Evolutionary conservation across 1,140 invertebrate genomes (phyloP), one percentile per base, ranked within the genome.

Genomic region (Bradynema listronoti): DNA sequence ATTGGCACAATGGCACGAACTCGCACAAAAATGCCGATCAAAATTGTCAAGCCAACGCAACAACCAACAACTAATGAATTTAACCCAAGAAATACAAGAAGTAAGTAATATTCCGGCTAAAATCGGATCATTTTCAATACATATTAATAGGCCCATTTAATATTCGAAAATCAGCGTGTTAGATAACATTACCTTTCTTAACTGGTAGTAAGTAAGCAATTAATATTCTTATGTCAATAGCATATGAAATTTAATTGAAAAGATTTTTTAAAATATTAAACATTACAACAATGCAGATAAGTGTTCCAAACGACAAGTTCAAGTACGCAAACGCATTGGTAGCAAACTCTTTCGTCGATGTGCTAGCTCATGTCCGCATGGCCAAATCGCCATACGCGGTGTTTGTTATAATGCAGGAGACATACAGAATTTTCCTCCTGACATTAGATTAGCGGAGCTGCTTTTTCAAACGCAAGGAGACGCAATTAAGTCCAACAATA

Each of bases 301-400:
- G 16, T 75, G 72, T 34, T 70, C 72, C 7, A 63, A 45, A 22
- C 39, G 66, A 19, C 63, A 71, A 54, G 72, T 75, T 3, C 74
- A 75, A 62, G 73, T 75, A 9, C 54, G 72, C 19, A 54, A 69
- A 57, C 65, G 77, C 11, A 55, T 77, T 36, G 63, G 59, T 24
- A 75, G 77, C 24, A 51, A 64, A 16, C 61, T 77, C 34, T 64
- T 69, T 25, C 71, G 71, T 52, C 66, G 74, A 49, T 75, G 73
- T 39, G 73, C 77, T 33, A 61, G 47, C 51, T 61, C 61, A 33
- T 75, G 73, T 58, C 73, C 73, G 22, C 25, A 36, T 11, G 56
- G 75, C 45, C 72, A 73, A 62, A 61, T 73, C 19, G 68, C 71
- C 30, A 61, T 73, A 14, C 65, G 71, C 14, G 71, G 71, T 29